Evolutionary conservation across 2,888 invertebrate genomes (phyloP), one percentile per base, ranked within the genome.

Genomic region (Lithosia quadra): DNA sequence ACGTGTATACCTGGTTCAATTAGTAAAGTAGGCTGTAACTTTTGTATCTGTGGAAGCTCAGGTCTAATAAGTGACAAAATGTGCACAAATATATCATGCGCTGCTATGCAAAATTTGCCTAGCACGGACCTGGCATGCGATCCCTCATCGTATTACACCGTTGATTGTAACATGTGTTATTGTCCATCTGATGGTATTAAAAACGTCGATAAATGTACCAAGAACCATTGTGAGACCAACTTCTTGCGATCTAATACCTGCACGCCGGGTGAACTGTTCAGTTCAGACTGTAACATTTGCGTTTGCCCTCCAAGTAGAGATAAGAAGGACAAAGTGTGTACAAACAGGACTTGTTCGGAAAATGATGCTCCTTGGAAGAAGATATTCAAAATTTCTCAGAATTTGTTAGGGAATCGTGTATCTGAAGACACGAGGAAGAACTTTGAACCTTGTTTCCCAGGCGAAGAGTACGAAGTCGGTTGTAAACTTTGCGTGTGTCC

Each of bases 401-500:
- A 73, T 67, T 69, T 92, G 24, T 58, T 89, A 18, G 83, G 83
- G 10, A 86, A 85, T 22, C 79, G 84, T n/a, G 64, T 81, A 1
- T 36, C 77, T 1, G 81, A 84, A 5, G 84, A 86, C 2, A 78
- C 81, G 0, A 81, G 83, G 0, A 84, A 89, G 63, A 88, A 82
- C 71, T 79, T 93, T 22, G 91, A 93, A 15, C 75, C 90, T 0
- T 94, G 94, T 71, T 94, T 92, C 66, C 94, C 94, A 10, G 94
- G 94, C 0, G 93, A 94, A 71, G 90, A 92, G 72, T 95, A 91
- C 73, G 84, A 86, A 18, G 75, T 84, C 1, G 95, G 88, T 0
- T 95, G 95, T 71, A 93, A 93, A 61, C 78, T 91, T 1, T 95
- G 95, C 75, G 78, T 91, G 0, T 95, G 95, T 72, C 91, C 94